Evolutionary conservation across 2,113 vertebrate species (phyloP), one percentile per base, ranked within the genome.

Genomic region (Nerophis lumbriciformis): DNA sequence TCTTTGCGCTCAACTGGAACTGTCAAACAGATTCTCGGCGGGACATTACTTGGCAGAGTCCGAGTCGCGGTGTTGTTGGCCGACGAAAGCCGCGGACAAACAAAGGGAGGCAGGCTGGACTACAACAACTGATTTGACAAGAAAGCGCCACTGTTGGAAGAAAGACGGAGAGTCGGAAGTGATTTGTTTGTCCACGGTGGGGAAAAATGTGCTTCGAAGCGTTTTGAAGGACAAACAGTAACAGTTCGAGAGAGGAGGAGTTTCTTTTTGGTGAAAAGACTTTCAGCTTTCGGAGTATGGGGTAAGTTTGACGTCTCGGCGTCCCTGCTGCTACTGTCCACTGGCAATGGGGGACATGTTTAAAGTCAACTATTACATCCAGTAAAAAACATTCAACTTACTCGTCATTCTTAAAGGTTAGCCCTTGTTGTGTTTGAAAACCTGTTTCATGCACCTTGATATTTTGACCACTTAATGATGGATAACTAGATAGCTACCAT

Each of bases 91-190:
- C n/a, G 55, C 39, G 55, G 39, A 57, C 55, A 57, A 57, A 57
- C 39, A 57, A 57, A 57, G 55, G 39, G 55, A 57, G 36, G 39
- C 55, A 57, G 39, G 6, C 55, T 44, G 55, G 55, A 57, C 55
- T 19, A 21, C 55, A 44, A 21, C 55, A 44, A 57, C 55, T 57
- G 54, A 57, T 39, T 57, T 42, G 55, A 38, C 38, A 42, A 57
- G 38, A 57, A 39, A 42, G 54, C n/a, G 16, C n/a, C 42, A n/a
- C 38, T 45, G 9, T 44, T 16, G 55, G 55, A 44, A 56, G 53
- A 39, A 56, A 16, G 39, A 39, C 37, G 53, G n/a, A 38, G 37
- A 56, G 37, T 56, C 36, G 37, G 53, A 54, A 56, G 37, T 39
- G 14, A 39, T 56, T 56, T 11, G 5, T 13, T 5, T 4, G 6